Conservation (phyloP, 2,888 invertebrate species). For the Oasisia sp. region DNA sequence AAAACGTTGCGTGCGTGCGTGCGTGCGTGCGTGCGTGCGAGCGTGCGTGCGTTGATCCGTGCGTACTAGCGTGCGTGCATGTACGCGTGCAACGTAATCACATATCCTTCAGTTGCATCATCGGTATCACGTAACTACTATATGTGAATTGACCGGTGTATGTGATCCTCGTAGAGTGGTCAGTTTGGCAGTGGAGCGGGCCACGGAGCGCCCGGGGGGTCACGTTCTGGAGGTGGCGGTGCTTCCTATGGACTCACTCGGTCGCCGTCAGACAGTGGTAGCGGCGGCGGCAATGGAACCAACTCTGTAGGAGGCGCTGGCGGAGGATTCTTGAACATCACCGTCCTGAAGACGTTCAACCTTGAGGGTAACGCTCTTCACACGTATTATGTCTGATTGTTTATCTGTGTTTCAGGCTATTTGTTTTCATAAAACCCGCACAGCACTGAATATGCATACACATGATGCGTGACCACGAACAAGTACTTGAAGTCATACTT, state of each 20-base stretch:
- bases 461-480: too few relatives aligned
- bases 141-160: neutral
- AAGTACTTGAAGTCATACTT: too few relatives aligned
- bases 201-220: slow-evolving; percentile 48
- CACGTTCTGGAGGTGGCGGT: slow-evolving; percentile 41
- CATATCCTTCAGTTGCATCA: too few relatives aligned
- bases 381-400: too few relatives aligned
- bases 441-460: neutral
- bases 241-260: slow-evolving; percentile 44
- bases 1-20: too few relatives aligned
- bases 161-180: slow-evolving; percentile 26
- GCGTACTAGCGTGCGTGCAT: too few relatives aligned
- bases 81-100: too few relatives aligned
- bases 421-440: too few relatives aligned
- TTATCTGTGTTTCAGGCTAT: too few relatives aligned
- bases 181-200: slow-evolving; percentile 48
- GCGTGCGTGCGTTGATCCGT: too few relatives aligned
- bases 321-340: slow-evolving; percentile 49
- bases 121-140: too few relatives aligned
- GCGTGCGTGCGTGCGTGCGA: too few relatives aligned
- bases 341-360: slow-evolving; percentile 40
- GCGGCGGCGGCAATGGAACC: slow-evolving; percentile 48
- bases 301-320: slow-evolving; percentile 46
- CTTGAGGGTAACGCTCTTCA: slow-evolving; percentile 43
- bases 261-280: slow-evolving; percentile 44